Conservation (phyloP, 2,113 vertebrate species). For the Passer domesticus region DNA sequence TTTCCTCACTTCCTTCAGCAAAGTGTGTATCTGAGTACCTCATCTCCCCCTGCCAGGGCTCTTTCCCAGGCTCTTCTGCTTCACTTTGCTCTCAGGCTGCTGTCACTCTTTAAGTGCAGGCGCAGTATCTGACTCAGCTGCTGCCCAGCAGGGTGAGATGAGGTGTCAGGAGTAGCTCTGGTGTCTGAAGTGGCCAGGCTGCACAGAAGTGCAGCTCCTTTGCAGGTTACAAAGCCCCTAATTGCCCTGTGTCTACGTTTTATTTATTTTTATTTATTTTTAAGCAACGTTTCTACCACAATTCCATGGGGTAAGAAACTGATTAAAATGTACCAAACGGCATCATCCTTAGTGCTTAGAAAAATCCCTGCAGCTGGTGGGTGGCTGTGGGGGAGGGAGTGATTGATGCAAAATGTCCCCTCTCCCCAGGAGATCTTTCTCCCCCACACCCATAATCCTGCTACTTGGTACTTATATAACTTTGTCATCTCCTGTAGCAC, state of each 20-base stretch:
- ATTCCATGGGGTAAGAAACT: not conserved
- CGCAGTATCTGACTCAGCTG: not conserved
- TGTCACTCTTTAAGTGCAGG: not conserved
- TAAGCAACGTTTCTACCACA: not conserved
- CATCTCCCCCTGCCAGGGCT: not conserved
- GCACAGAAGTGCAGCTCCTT: not conserved
- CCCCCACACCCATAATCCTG: slow-evolving; percentile 44
- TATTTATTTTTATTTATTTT: not conserved
- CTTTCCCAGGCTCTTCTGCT: not conserved
- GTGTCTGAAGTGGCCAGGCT: not conserved
- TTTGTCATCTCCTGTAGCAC: not conserved
- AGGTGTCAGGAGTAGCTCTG: not conserved
- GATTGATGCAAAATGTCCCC: slow-evolving; percentile 66
- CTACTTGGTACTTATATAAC: not conserved
- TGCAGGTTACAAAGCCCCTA: not conserved
- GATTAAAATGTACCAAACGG: slow-evolving; percentile 48
- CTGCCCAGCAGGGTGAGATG: not conserved
- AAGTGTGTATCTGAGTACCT: not conserved
- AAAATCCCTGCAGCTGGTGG: slow-evolving; percentile 63
- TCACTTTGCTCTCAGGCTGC: not conserved
- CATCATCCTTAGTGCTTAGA: slow-evolving; percentile 34
- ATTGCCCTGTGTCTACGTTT: not conserved
- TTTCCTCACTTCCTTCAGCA: not conserved
- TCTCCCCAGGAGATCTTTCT: slow-evolving; percentile 62
- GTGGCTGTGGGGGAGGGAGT: slow-evolving; percentile 58